Percentiles rank a stretch among this genome's conserved stretches.
phyloP scores from a whole-genome alignment of 2,888 invertebrate species.

The Pyrochroa serraticornis region DNA sequence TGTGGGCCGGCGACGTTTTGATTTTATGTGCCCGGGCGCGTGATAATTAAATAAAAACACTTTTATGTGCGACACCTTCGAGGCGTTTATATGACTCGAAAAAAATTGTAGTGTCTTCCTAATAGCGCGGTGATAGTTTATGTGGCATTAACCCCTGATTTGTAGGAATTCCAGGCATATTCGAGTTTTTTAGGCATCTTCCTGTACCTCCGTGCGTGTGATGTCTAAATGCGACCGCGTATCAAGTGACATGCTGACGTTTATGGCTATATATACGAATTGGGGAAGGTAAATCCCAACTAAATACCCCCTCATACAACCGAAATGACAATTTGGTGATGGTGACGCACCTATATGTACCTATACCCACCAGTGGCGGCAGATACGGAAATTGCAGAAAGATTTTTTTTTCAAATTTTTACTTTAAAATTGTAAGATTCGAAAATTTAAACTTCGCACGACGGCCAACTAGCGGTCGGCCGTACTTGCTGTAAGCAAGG shows the following conservation, averaged over 20 bases:
- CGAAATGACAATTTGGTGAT: not conserved
- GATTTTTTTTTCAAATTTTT: too few relatives aligned
- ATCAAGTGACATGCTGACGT: conserved; percentile 46
- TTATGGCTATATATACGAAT: conserved; percentile 44
- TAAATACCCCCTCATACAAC: not conserved
- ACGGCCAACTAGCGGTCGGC: too few relatives aligned
- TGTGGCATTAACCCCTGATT: conserved; percentile 51
- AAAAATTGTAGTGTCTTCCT: conserved; percentile 35
- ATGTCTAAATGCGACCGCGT: conserved; percentile 45
- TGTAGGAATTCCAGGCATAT: conserved; percentile 49
- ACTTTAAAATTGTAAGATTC: too few relatives aligned
- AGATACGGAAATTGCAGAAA: too few relatives aligned
- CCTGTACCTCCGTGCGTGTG: conserved; percentile 32
- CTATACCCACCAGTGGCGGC: too few relatives aligned
- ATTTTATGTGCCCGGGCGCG: too few relatives aligned
- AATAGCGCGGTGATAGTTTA: conserved; percentile 45
- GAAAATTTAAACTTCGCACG: too few relatives aligned
- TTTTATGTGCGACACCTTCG: too few relatives aligned
- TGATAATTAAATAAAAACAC: too few relatives aligned
- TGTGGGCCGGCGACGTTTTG: too few relatives aligned
- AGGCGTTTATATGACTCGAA: not conserved
- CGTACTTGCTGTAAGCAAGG: too few relatives aligned
- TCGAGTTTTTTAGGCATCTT: conserved; percentile 38
- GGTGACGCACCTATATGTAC: not conserved
- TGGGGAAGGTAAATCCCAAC: conserved; percentile 18